Evolutionary conservation across 2,888 invertebrate genomes (phyloP).

Genomic region (Noctua janthe): DNA sequence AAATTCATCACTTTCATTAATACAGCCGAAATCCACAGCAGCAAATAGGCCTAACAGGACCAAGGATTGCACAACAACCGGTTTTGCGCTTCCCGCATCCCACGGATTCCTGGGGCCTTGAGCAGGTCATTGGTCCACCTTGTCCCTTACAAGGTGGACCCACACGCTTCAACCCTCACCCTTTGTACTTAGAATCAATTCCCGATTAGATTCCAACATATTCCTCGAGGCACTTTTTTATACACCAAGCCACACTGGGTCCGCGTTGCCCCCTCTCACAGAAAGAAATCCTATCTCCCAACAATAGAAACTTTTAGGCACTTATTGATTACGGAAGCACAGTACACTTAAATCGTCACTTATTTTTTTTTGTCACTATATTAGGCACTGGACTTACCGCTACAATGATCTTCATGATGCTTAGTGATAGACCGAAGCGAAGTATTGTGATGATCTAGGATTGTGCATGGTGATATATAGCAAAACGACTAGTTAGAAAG

Average conservation of each 20-base stretch:
- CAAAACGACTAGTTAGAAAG: constrained; percentile 24
- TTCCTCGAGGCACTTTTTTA: background rate
- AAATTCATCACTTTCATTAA: background rate
- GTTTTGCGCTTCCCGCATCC: background rate
- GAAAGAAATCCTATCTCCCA: background rate
- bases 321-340: background rate
- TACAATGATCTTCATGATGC: constrained; percentile 5
- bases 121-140: background rate
- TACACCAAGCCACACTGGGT: background rate
- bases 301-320: background rate
- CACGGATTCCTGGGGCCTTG: background rate
- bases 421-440: constrained; percentile 6
- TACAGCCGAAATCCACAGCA: background rate
- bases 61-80: too few relatives aligned
- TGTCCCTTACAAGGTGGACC: background rate
- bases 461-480: constrained; percentile 26
- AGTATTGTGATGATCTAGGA: constrained; percentile 9
- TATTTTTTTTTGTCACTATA: background rate
- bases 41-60: background rate
- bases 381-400: constrained; percentile 20
- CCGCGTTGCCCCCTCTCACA: background rate
- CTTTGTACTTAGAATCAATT: background rate
- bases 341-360: constrained; percentile 14
- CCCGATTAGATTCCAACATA: background rate
- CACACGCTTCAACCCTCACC: background rate